Conservation (phyloP, 2,888 invertebrate genomes). For the Acheta domesticus region DNA sequence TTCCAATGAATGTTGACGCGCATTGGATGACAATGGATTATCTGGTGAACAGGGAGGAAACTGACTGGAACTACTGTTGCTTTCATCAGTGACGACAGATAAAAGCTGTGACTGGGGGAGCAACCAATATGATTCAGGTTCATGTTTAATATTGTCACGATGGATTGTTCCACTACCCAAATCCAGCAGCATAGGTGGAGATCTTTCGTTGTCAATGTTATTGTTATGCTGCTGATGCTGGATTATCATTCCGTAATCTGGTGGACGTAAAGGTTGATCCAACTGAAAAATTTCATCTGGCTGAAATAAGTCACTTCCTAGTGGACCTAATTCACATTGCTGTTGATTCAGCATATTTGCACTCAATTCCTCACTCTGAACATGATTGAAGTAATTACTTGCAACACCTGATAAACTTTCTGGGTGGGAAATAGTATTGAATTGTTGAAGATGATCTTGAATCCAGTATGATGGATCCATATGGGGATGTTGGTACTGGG, state of each 20-base stretch:
- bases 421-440: neutral
- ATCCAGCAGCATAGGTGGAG: constrained; percentile 68
- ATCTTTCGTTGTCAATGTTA: constrained; percentile 47
- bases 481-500: constrained; percentile 31
- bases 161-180: constrained; percentile 68
- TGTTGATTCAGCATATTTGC: constrained; percentile 34
- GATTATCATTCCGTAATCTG: constrained; percentile 36
- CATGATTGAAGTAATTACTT: neutral
- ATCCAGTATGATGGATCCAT: constrained; percentile 30
- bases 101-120: constrained; percentile 21
- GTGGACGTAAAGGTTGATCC: constrained; percentile 61
- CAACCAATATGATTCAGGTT: constrained; percentile 33
- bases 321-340: constrained; percentile 42
- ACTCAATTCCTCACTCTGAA: neutral
- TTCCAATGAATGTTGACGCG: neutral
- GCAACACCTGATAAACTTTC: neutral
- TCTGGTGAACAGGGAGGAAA: constrained; percentile 34
- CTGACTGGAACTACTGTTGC: constrained; percentile 33
- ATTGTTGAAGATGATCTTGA: constrained; percentile 30
- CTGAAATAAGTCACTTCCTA: constrained; percentile 66
- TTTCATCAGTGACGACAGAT: constrained; percentile 31
- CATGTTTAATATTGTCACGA: constrained; percentile 31
- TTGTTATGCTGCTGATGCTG: constrained; percentile 47
- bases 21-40: neutral
- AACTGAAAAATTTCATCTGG: constrained; percentile 75